Evolutionary conservation across 1,140 invertebrate genomes (phyloP).

Genomic region (Drosophila serrata): DNA sequence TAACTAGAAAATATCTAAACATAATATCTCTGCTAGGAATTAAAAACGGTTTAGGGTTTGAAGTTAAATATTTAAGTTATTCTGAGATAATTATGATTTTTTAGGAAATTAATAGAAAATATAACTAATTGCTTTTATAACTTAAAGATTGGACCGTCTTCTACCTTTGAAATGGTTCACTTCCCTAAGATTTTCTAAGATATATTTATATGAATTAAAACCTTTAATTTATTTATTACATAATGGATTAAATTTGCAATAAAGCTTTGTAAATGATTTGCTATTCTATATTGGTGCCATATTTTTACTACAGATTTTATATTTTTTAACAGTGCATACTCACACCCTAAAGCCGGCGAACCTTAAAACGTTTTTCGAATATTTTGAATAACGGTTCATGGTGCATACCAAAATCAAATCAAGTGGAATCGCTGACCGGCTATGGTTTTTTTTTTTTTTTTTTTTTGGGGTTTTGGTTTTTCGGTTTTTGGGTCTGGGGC

Average conservation of each 20-base stretch:
- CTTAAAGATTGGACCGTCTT: neutral
- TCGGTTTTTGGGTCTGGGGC: conserved; percentile 27
- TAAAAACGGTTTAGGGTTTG: too few species aligned
- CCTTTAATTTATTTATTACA: neutral
- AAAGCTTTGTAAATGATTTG: neutral
- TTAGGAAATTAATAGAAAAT: neutral
- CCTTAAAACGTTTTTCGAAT: conserved; percentile 82
- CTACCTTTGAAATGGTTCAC: neutral
- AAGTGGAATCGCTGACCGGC: conserved; percentile 71
- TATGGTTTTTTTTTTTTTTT: conserved; percentile 24
- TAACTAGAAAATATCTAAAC: too few species aligned
- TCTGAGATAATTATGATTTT: neutral
- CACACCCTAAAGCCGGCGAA: conserved; percentile 18
- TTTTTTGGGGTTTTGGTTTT: conserved; percentile 19
- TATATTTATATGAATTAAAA: neutral
- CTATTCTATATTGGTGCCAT: too few species aligned
- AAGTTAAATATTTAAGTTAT: neutral
- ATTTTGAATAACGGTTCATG: conserved; percentile 83
- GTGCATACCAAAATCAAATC: conserved; percentile 83
- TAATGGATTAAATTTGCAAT: too few species aligned
- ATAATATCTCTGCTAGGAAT: too few species aligned
- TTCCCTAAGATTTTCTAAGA: neutral
- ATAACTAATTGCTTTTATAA: neutral
- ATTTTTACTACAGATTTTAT: neutral
- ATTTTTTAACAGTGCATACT: conserved; percentile 11